Evolutionary conservation across 2,888 invertebrate species (phyloP), one percentile per base, ranked within the genome.

Genomic region (Synanthedon formicaeformis): DNA sequence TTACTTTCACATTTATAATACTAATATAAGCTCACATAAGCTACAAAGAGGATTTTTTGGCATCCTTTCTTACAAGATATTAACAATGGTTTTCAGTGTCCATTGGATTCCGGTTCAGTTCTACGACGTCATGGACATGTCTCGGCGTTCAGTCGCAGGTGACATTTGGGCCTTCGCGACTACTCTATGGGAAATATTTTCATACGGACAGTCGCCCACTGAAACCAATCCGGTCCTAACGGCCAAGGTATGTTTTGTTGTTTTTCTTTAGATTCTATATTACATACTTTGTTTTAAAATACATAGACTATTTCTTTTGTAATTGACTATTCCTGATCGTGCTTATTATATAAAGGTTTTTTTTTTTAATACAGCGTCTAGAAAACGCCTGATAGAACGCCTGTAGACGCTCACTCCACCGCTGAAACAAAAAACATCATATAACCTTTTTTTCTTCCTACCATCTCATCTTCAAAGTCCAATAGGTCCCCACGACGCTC

Each of bases 121-220:
- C 69, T 93, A 94, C 71, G 73, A 88, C 0, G 92, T 93, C 71
- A 88, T 92, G 67, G 90, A 90, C 66, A 81, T 89, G 60, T 93
- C 93, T 12, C 91, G 90, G 70, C 83, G 88, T 10, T 93, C 92
- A 16, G 89, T 90, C 0, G 89, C 91, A 52, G 93, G 95, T 11
- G 97, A 97, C 69, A 91, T 96, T 18, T 98, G 96, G 95, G 96
- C 97, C 4, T 93, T 95, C 70, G 96, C 94, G 0, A 97, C 97
- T 3, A 96, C 96, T 0, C 75, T 97, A 14, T 97, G 96, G 95
- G 95, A 97, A 78, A 93, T 97, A 62, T 97, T 97, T 81, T 92
- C 93, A 0, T 92, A 90, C 62, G 97, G 96, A 1, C 88, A 84
- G 51, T 80, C 81, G 16, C 85, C 88, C 0, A 69, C 81, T 0